Conservation (phyloP, 30 jellyfish, hydroid and myxozoan genomes). For the Aurelia coerulea region DNA sequence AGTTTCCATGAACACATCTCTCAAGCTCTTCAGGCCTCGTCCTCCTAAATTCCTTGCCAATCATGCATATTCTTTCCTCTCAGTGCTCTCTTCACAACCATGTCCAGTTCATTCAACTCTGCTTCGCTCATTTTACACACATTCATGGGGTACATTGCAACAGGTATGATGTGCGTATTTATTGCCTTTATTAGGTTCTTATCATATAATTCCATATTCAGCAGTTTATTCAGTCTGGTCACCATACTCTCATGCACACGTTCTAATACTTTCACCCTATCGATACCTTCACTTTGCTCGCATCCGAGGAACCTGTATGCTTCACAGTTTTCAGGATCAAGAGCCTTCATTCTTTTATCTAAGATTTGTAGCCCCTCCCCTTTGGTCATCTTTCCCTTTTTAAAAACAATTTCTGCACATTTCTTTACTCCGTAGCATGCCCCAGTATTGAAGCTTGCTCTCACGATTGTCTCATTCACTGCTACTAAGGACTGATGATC, state of each 20-base stretch:
- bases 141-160: not conserved
- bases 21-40: constrained; percentile 1
- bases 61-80: not conserved
- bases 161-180: not conserved
- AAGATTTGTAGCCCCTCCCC: not conserved
- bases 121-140: not conserved
- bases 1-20: not conserved
- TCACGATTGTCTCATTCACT: too few species aligned
- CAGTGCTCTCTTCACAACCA: not conserved
- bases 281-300: not conserved
- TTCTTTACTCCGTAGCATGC: too few species aligned
- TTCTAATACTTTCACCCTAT: not conserved
- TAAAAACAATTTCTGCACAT: too few species aligned
- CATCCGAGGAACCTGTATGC: not conserved
- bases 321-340: not conserved
- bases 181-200: not conserved
- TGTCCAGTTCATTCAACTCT: not conserved
- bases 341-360: not conserved
- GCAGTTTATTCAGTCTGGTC: not conserved
- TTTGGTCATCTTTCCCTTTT: too few species aligned
- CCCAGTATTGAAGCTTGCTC: too few species aligned
- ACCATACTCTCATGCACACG: not conserved
- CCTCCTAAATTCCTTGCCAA: constrained; percentile 4
- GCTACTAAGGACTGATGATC: too few species aligned
- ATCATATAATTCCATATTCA: not conserved